Conservation (phyloP, 1,140 invertebrate species). For the Nebria ingens region DNA sequence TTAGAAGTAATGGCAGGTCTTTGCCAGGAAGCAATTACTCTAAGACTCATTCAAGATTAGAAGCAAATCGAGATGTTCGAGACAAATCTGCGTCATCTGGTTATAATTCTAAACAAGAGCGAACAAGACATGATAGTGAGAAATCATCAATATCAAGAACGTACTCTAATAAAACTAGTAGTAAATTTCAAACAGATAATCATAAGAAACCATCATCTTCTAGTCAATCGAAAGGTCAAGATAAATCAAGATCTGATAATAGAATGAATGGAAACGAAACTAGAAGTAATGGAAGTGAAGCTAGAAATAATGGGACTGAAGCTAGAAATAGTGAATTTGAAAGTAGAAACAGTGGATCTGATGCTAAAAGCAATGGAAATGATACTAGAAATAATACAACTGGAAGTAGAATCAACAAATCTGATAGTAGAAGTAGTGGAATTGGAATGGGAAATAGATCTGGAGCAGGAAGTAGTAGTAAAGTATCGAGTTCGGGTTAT, state of each 20-base stretch:
- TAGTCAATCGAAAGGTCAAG: background rate
- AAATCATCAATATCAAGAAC: no score
- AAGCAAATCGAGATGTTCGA: constrained; percentile 1
- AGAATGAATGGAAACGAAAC: background rate
- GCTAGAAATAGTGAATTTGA: no score
- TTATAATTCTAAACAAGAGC: background rate
- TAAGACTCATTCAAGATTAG: no score
- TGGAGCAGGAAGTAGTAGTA: background rate
- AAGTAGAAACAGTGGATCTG: background rate
- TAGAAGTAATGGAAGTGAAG: no score
- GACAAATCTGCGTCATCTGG: constrained; percentile 10
- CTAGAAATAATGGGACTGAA: no score
- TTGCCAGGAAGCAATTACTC: no score
- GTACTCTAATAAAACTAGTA: no score
- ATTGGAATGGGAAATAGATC: background rate
- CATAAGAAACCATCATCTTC: no score
- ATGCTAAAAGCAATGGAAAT: background rate
- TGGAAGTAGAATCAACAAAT: background rate
- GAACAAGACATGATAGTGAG: no score
- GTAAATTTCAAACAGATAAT: no score
- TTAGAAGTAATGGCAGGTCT: background rate
- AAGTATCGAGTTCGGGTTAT: background rate
- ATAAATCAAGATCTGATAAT: background rate
- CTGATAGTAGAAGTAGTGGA: background rate
- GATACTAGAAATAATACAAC: background rate